Conservation (phyloP, 2,888 invertebrate genomes). For the Unio delphinus region DNA sequence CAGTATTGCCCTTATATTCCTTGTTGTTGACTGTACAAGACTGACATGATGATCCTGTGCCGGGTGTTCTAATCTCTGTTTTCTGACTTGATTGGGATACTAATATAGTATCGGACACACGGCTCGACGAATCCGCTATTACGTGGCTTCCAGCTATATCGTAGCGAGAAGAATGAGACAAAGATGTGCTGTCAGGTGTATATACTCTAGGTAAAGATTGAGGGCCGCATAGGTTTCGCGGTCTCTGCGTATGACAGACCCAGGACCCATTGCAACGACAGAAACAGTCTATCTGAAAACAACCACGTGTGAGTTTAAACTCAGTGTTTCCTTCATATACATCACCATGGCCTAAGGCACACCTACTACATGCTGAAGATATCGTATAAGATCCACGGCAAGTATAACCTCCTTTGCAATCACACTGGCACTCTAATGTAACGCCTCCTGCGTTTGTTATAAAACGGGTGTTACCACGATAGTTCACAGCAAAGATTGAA, state of each 20-base stretch:
- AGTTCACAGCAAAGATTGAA: conserved; percentile 38
- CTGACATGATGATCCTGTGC: conserved; percentile 22
- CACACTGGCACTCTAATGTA: conserved; percentile 50
- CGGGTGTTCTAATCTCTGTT: conserved; percentile 32
- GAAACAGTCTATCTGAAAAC: conserved; percentile 44
- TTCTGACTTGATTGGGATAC: conserved; percentile 31
- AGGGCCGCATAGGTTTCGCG: conserved; percentile 8
- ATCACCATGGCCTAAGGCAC: conserved; percentile 35
- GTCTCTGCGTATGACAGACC: conserved; percentile 48
- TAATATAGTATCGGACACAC: conserved; percentile 4
- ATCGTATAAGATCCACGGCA: conserved; percentile 29
- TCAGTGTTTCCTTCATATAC: conserved; percentile 37
- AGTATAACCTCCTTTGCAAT: conserved; percentile 49
- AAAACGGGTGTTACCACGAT: conserved; percentile 44
- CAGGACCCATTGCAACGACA: conserved; percentile 60
- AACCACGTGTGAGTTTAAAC: conserved; percentile 49
- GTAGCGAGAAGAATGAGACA: conserved; percentile 3
- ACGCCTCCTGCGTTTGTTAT: conserved; percentile 43
- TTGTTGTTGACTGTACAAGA: conserved; percentile 33
- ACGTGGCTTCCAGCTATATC: conserved; percentile 29
- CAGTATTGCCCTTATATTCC: conserved; percentile 37
- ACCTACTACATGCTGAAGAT: conserved; percentile 37
- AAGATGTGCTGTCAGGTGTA: conserved; percentile 1
- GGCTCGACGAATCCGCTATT: conserved; percentile 6
- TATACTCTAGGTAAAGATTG: not conserved